These are phyloP conservation scores for Hoplostethus mediterraneus DNA, from an alignment of 2,797 vertebrate genomes.

Conservation along the genomic window DNA sequence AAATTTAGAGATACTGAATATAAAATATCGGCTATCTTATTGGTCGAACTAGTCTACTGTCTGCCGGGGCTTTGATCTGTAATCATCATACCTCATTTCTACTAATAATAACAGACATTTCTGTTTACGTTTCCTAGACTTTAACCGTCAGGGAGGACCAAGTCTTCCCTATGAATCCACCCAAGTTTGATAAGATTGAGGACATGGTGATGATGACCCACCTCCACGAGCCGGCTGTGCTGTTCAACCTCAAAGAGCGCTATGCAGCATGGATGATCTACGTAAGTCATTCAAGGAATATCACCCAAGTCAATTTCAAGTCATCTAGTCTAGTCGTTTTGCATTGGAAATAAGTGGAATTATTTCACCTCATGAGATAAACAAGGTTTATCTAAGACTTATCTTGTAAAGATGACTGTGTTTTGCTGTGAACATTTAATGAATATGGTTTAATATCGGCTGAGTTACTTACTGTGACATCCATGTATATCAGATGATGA, in stretches of 20 bases:
- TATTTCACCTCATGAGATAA: no score
- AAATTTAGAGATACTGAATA: no score
- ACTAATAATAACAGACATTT: neutral
- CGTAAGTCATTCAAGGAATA: constrained; percentile 58
- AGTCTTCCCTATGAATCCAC: constrained; percentile 79
- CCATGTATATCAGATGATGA: neutral
- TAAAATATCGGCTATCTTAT: no score
- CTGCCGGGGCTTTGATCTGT: no score
- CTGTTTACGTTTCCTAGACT: constrained; percentile 9
- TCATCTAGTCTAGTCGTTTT: no score
- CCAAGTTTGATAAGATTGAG: constrained; percentile 41
- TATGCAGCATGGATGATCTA: constrained; percentile 91
- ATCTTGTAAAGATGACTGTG: no score
- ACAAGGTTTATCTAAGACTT: no score
- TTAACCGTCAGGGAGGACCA: constrained; percentile 36
- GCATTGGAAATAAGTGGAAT: no score
- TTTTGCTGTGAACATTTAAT: no score
- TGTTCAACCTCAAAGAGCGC: constrained; percentile 89
- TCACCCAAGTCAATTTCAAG: no score
- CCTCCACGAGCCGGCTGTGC: constrained; percentile 82
- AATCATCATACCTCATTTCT: neutral
- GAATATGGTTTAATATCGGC: no score
- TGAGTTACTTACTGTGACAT: neutral
- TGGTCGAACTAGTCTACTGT: no score
- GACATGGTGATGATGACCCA: constrained; percentile 86